Percentiles rank a stretch among this genome's conserved stretches.
Evolutionary conservation across 2,797 vertebrate species (phyloP).

Genomic region (Fistularia tabacaria): DNA sequence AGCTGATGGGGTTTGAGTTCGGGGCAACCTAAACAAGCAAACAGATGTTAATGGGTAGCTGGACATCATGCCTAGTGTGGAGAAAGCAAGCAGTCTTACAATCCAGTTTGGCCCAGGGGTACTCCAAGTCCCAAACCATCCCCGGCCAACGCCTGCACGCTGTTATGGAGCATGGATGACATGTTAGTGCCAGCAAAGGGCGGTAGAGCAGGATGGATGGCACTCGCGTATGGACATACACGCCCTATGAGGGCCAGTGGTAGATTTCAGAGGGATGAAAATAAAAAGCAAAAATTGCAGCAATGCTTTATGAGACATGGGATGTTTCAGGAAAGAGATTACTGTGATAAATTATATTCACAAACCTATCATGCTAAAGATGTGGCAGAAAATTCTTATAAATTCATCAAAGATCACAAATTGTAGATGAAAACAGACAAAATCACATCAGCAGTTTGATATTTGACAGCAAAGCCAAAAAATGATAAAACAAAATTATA

Average conservation of each 20-base stretch:
- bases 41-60: constrained; percentile 41
- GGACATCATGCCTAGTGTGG: constrained; percentile 63
- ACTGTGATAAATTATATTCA: neutral
- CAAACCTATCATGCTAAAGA: too few species aligned
- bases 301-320: constrained; percentile 23
- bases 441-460: too few species aligned
- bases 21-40: constrained; percentile 35
- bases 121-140: constrained; percentile 71
- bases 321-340: constrained; percentile 14
- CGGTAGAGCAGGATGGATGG: constrained; percentile 44
- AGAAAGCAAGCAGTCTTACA: constrained; percentile 70
- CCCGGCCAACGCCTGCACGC: constrained; percentile 72
- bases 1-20: constrained; percentile 24
- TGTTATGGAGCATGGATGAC: constrained; percentile 71
- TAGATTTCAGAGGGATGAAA: constrained; percentile 27
- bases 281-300: constrained; percentile 40
- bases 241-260: neutral
- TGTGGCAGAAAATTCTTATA: too few species aligned
- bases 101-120: constrained; percentile 72
- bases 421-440: too few species aligned
- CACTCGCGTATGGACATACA: neutral
- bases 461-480: too few species aligned
- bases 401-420: too few species aligned
- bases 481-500: too few species aligned
- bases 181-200: constrained; percentile 75